A percentile compares a stretch with the other conserved stretches of the same genome.
Evolutionary conservation across 2,113 vertebrate species (phyloP).

Genomic region (Tringa solitaria): DNA sequence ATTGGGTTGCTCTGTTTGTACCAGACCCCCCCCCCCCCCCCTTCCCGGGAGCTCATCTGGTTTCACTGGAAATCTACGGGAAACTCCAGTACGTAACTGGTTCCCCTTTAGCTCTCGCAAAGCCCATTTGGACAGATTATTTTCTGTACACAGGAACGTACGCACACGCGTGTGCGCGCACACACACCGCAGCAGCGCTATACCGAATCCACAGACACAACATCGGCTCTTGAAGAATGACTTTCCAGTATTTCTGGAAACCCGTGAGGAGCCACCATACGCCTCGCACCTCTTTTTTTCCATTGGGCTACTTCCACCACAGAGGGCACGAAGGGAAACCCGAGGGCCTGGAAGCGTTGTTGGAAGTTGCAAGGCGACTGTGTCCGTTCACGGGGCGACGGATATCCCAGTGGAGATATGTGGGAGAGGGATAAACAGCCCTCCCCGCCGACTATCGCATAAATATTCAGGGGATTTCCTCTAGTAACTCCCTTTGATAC

Average conservation of each 20-base stretch:
- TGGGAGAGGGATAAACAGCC: neutral
- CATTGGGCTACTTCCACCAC: neutral
- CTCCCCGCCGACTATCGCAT: neutral
- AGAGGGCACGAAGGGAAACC: neutral
- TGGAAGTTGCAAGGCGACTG: neutral
- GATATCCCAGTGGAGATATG: neutral
- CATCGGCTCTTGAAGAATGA: neutral
- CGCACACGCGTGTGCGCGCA: no score
- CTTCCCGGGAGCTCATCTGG: neutral
- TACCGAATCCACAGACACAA: neutral
- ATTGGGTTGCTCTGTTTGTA: neutral
- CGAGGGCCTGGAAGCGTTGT: accelerated
- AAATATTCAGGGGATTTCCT: constrained; percentile 64
- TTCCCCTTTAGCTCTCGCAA: neutral
- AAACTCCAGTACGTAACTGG: constrained; percentile 30
- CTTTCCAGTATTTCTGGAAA: constrained; percentile 28
- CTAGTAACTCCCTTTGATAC: constrained; percentile 54
- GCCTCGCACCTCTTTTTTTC: neutral
- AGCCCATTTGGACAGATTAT: neutral
- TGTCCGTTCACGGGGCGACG: accelerated
- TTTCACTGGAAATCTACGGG: constrained; percentile 34
- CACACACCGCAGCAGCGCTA: neutral
- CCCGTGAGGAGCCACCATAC: neutral
- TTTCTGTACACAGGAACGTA: neutral
- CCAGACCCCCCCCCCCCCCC: no score